These are phyloP conservation scores for Drosophila arawakana DNA, from an alignment of 1,140 invertebrate genomes.

Conservation along the genomic window DNA sequence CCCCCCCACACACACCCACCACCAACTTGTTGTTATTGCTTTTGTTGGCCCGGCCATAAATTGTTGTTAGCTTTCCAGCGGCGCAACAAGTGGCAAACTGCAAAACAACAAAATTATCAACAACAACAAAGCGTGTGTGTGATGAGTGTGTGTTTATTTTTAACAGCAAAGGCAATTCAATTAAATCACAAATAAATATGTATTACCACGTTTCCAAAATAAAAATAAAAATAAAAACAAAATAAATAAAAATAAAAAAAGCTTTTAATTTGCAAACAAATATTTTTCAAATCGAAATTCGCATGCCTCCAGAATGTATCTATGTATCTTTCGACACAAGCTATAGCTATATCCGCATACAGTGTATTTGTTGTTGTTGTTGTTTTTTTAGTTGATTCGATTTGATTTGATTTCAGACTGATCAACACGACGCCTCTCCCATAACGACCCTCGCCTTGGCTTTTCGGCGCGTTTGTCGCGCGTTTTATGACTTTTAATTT, in stretches of 20 bases:
- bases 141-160: constrained; percentile 68
- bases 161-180: constrained; percentile 73
- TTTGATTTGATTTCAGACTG: neutral
- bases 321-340: constrained; percentile 13
- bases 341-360: neutral
- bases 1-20: neutral
- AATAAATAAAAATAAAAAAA: constrained; percentile 38
- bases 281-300: constrained; percentile 35
- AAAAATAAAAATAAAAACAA: too few relatives aligned
- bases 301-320: constrained; percentile 23
- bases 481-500: constrained; percentile 53
- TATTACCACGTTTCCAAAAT: constrained; percentile 1
- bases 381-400: neutral
- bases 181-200: constrained; percentile 83
- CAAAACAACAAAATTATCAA: constrained; percentile 22
- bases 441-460: neutral
- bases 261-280: constrained; percentile 60
- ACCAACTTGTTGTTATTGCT: constrained; percentile 26
- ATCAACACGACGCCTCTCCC: neutral
- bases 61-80: constrained; percentile 38
- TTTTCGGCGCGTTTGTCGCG: constrained; percentile 20
- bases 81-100: constrained; percentile 51
- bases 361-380: neutral
- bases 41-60: constrained; percentile 46
- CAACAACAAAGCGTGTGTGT: constrained; percentile 7